Base-by-base conservation (phyloP, 2,888 invertebrate species). In the Mesopsocus fuscifrons region DNA sequence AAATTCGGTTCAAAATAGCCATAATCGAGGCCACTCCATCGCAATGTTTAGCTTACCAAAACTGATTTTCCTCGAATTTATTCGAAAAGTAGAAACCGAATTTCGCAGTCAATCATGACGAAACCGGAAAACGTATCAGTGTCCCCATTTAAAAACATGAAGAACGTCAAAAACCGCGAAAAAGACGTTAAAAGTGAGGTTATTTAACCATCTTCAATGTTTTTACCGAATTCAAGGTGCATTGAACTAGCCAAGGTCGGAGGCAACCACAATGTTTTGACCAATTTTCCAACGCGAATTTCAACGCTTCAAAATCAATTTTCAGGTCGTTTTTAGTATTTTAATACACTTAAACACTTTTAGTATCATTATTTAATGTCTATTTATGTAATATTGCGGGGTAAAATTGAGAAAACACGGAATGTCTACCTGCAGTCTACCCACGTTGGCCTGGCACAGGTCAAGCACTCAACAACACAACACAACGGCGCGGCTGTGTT, bases 231-330 rank as follows among this genome's bases (percentile, higher is more conserved):
- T 38, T 38, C n/a, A 20, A n/a, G 20, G 38, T 20, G 17, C 38
- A 38, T 38, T 38, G 38, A 38, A 38, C 38, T 20, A 20, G 17
- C 20, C 38, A 38, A 38, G 38, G 38, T 38, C 38, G 20, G n/a
- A 21, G 38, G 11, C 21, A 26, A n/a, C 20, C 3, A 17, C 20
- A 38, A 38, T 38, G 38, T 38, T 38, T 38, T 38, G 38, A 38
- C 21, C 13, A 38, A 38, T 38, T 38, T 38, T 13, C 20, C 20
- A 20, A 20, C 20, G 17, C n/a, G n/a, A n/a, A n/a, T n/a, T n/a
- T n/a, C n/a, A n/a, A n/a, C n/a, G n/a, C n/a, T n/a, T n/a, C n/a
- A n/a, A n/a, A n/a, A n/a, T n/a, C n/a, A n/a, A n/a, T n/a, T n/a
- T n/a, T n/a, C n/a, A n/a, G n/a, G n/a, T n/a, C n/a, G n/a, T n/a